Conservation (phyloP, 2,113 vertebrate genomes). For the Prinia subflava region DNA sequence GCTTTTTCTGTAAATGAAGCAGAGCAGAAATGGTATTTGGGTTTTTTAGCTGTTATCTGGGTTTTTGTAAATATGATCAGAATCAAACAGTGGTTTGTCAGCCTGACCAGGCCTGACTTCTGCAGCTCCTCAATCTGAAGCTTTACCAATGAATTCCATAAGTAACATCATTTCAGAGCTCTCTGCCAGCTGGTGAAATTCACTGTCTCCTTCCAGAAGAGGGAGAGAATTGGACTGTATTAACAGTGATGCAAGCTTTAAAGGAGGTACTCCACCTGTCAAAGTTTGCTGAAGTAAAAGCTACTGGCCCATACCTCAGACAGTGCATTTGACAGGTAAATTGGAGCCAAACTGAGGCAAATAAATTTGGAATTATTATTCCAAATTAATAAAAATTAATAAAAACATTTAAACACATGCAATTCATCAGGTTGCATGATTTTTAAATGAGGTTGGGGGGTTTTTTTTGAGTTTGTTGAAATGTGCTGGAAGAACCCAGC, state of each 20-base stretch:
- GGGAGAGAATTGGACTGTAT: not conserved
- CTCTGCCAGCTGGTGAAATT: not conserved
- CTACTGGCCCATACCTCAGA: not conserved
- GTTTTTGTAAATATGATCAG: not conserved
- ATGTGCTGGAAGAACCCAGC: not conserved
- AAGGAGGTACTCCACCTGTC: not conserved
- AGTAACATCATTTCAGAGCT: not conserved
- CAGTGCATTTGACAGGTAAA: not conserved
- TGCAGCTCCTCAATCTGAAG: not conserved
- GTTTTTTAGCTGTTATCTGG: not conserved
- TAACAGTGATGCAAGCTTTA: not conserved
- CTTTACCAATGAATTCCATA: not conserved
- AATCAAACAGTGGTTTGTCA: not conserved
- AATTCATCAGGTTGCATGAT: not conserved
- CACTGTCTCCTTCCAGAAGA: not conserved
- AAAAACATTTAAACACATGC: accelerated
- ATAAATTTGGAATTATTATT: not conserved
- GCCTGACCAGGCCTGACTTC: not conserved
- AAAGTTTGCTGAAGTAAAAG: not conserved
- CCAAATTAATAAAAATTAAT: not conserved
- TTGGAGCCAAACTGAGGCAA: not conserved
- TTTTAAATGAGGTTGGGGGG: not conserved
- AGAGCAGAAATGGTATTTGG: not conserved
- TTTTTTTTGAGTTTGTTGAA: not conserved
- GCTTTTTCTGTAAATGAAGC: not conserved